Percentiles rank a stretch among this genome's conserved stretches.
Conservation (phyloP, 2,113 vertebrate genomes). For the Tragelaphus buxtoni region DNA sequence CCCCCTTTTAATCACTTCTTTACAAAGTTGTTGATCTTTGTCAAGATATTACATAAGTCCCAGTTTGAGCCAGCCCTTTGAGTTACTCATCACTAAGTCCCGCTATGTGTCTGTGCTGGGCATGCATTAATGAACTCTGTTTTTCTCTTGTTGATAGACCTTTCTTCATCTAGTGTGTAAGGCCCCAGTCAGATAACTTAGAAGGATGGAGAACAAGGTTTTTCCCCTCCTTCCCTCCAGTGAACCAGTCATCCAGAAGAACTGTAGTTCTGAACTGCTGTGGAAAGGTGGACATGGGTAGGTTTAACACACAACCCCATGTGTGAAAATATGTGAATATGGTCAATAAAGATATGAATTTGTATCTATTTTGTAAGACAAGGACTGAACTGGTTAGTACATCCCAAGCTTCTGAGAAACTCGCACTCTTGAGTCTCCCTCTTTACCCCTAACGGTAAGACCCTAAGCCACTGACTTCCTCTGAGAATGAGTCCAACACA, state of each 20-base stretch:
- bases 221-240: not conserved
- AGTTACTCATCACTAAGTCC: not conserved
- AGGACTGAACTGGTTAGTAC: not conserved
- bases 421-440: not conserved
- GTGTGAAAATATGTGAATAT: not conserved
- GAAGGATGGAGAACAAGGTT: not conserved
- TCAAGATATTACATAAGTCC: not conserved
- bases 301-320: not conserved
- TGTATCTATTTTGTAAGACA: not conserved
- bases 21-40: not conserved
- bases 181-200: not conserved
- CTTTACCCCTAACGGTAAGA: constrained; percentile 7
- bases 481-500: not conserved
- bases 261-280: not conserved
- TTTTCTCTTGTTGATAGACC: not conserved
- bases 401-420: not conserved
- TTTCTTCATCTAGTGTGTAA: not conserved
- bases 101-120: accelerated
- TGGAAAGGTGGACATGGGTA: not conserved
- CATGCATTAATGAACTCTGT: not conserved
- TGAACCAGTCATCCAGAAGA: not conserved
- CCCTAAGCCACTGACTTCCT: not conserved
- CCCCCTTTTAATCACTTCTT: not conserved
- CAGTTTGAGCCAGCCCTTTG: not conserved
- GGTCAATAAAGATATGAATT: not conserved